Conservation (phyloP, 2,888 invertebrate genomes). For the Syrista parreyssii region DNA sequence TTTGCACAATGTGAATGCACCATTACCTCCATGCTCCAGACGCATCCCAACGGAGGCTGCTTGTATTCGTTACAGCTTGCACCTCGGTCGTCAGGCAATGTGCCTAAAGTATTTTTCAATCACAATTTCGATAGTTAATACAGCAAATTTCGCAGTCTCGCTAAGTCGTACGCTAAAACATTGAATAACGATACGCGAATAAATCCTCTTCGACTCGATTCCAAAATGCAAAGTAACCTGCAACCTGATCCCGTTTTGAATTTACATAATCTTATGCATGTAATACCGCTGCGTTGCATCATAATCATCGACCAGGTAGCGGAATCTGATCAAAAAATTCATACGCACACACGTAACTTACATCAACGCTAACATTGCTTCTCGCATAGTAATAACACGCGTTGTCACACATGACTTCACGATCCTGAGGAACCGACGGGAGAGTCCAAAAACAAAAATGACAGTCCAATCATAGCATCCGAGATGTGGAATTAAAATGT, state of each 20-base stretch:
- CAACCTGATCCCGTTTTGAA: background rate
- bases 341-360: background rate
- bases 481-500: no score
- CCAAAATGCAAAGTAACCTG: background rate
- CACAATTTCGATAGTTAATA: background rate
- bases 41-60: background rate
- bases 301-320: background rate
- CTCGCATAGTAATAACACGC: background rate
- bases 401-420: background rate
- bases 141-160: background rate
- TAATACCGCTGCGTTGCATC: background rate
- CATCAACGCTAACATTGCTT: background rate
- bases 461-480: slow-evolving; percentile 4
- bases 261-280: background rate
- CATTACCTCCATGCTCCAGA: background rate
- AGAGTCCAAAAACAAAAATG: slow-evolving; percentile 8
- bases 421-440: background rate
- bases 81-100: background rate
- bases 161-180: background rate
- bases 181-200: background rate
- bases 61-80: background rate
- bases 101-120: background rate
- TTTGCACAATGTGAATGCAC: background rate
- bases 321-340: background rate
- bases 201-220: background rate